These are phyloP conservation scores for Eulemur rufifrons DNA, from an alignment of 2,113 vertebrate genomes.

Conservation along the genomic window DNA sequence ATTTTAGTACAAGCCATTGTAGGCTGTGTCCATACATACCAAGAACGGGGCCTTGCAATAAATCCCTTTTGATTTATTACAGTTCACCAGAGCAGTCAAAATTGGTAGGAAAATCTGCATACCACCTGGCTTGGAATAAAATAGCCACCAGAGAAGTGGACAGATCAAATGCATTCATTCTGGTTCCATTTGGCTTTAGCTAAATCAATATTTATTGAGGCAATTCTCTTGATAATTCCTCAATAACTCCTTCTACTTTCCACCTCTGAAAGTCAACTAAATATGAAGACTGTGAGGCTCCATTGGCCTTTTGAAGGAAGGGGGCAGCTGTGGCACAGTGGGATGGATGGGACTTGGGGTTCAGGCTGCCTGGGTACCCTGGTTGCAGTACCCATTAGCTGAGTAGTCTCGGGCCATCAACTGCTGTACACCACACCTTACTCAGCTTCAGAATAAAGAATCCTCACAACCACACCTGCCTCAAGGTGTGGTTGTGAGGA, in stretches of 20 bases:
- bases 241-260: background rate
- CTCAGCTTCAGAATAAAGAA: background rate
- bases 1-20: background rate
- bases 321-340: no score
- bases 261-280: background rate
- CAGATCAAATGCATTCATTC: background rate
- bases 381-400: accelerated
- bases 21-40: background rate
- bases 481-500: no score
- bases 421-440: background rate
- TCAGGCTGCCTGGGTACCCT: background rate
- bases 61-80: background rate
- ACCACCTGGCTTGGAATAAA: background rate
- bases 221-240: background rate
- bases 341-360: accelerated
- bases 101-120: background rate
- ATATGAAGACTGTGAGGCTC: background rate
- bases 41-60: background rate
- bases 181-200: background rate
- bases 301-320: background rate
- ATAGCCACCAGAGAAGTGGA: background rate
- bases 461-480: background rate
- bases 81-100: background rate
- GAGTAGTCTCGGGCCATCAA: accelerated
- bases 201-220: background rate